These are phyloP conservation scores for Chaetodon trifascialis DNA, from an alignment of 2,113 vertebrate species.

Conservation along the genomic window DNA sequence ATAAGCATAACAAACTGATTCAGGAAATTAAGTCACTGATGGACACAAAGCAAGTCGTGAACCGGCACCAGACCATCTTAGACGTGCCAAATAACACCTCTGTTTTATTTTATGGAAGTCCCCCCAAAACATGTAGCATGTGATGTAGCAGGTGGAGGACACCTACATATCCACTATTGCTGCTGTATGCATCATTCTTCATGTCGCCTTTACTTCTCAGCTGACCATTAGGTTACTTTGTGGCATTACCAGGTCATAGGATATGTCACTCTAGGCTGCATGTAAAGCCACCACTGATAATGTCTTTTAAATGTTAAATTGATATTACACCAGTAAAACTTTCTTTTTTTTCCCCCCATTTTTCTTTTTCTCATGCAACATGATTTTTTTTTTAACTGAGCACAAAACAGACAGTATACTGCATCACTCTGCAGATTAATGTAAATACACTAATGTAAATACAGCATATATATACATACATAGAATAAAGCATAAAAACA, in stretches of 20 bases:
- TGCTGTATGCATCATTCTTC: conserved; percentile 30
- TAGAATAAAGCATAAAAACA: background rate
- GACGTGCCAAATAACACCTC: conserved; percentile 4
- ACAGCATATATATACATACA: background rate
- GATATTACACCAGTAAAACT: background rate
- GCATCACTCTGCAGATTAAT: background rate
- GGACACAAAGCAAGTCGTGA: conserved; percentile 23
- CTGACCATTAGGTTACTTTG: background rate
- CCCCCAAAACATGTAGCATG: background rate
- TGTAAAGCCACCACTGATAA: background rate
- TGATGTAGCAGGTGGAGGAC: conserved; percentile 61
- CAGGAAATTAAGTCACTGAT: conserved; percentile 54
- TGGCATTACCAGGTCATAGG: background rate
- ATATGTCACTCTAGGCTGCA: background rate
- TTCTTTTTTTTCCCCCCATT: background rate
- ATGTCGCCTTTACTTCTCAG: background rate
- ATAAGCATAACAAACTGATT: conserved; percentile 42
- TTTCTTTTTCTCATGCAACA: background rate
- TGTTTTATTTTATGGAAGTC: conserved; percentile 5
- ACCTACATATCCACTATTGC: conserved; percentile 27
- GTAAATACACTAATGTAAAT: background rate
- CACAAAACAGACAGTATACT: background rate
- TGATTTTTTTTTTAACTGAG: conserved; percentile 5
- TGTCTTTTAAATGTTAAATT: background rate
- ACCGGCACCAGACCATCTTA: conserved; percentile 15